Conservation (phyloP, 2,113 vertebrate genomes). For the Peromyscus leucopus region DNA sequence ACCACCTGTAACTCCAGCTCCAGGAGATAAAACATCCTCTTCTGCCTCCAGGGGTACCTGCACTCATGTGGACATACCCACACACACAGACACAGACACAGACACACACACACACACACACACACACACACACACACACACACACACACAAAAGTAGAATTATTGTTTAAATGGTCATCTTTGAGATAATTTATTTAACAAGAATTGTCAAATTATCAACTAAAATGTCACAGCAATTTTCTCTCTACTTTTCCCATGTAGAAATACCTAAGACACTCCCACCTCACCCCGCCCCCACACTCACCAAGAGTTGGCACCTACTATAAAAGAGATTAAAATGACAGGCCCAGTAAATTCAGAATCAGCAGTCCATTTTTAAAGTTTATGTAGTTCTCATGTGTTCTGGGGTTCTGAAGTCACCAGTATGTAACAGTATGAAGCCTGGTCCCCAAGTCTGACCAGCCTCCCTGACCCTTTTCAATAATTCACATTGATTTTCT, state of each 20-base stretch:
- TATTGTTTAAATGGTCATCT: neutral
- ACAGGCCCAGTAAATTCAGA: neutral
- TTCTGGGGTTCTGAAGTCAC: conserved; percentile 81
- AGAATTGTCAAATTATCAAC: neutral
- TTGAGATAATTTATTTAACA: neutral
- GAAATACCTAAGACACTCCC: neutral
- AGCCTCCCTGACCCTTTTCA: conserved; percentile 86
- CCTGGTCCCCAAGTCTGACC: conserved; percentile 86
- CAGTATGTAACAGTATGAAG: conserved; percentile 84
- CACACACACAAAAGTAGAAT: neutral
- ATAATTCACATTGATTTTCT: conserved; percentile 95
- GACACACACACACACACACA: neutral
- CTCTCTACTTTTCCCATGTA: fast-evolving
- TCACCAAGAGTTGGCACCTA: neutral
- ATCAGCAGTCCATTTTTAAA: neutral
- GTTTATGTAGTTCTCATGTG: conserved; percentile 63
- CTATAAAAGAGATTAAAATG: neutral
- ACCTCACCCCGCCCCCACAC: fast-evolving
- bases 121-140: neutral
- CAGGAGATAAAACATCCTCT: neutral
- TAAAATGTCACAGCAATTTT: neutral
- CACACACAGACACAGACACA: neutral
- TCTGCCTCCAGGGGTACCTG: neutral
- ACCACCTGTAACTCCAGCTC: neutral
- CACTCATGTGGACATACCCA: too few species aligned